Percentiles rank a stretch among this genome's conserved stretches.
Evolutionary conservation across 2,888 invertebrate species (phyloP).

Genomic region (Chloromyia formosa): DNA sequence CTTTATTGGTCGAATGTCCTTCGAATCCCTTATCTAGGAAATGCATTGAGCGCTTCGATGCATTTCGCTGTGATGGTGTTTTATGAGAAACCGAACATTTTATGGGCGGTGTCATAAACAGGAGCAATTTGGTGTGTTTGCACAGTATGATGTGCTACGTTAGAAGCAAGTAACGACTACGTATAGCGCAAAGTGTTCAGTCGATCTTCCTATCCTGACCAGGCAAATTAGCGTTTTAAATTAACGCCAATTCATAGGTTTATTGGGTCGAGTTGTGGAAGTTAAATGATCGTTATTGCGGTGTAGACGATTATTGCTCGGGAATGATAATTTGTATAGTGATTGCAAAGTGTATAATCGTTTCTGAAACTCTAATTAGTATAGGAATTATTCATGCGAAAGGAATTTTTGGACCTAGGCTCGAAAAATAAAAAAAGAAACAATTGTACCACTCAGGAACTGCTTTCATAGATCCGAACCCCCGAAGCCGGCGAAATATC

Average conservation of each 20-base stretch:
- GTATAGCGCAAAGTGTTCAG: no score
- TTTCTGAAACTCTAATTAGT: no score
- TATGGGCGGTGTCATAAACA: constrained; percentile 30
- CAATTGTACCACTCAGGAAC: no score
- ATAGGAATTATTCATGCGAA: no score
- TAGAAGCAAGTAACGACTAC: no score
- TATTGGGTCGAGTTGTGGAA: constrained; percentile 26
- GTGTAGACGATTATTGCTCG: no score
- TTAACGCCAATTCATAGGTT: constrained; percentile 26
- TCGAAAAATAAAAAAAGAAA: no score
- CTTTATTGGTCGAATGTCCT: constrained; percentile 36
- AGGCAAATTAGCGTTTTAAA: not conserved
- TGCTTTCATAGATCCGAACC: no score
- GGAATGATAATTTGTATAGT: no score
- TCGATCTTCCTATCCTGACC: not conserved
- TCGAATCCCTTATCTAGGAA: not conserved
- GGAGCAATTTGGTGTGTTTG: constrained; percentile 39
- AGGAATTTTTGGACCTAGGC: no score
- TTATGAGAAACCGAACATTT: constrained; percentile 25
- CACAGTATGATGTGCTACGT: constrained; percentile 26
- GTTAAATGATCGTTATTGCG: not conserved
- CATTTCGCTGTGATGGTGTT: constrained; percentile 18
- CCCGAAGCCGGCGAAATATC: no score
- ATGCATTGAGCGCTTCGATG: not conserved
- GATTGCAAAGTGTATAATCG: no score